Evolutionary conservation across 2,797 vertebrate species (phyloP), one percentile per base, ranked within the genome.

Genomic region (Diplodus sargus): DNA sequence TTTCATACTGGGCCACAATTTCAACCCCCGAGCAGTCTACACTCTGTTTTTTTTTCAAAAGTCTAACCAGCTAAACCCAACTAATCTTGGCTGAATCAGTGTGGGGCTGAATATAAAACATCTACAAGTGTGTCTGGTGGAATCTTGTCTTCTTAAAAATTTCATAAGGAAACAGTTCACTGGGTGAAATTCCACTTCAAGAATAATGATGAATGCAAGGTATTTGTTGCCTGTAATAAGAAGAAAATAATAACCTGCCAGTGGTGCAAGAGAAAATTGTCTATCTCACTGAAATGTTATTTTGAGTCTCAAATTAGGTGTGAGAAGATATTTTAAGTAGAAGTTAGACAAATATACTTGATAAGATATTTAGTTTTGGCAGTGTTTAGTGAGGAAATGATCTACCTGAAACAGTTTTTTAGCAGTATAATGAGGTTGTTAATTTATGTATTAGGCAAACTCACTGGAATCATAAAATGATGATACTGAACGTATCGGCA

Each of bases 1-100:
- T 66, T 78, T 53, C 78, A 56, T 65, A 45, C 23, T 22, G 48
- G 64, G 20, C 48, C n/a, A 72, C 56, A 78, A 18, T 64, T 76
- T 60, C 66, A 74, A 67, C 30, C 51, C 63, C 63, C 25, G 22
- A 75, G 66, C 43, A 47, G 57, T 78, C 58, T 58, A 18, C 1
- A 6, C 70, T 61, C n/a, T 63, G 11, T 66, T n/a, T 63, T 63
- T 80, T 80, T 67, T 47, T 63, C 70, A 3, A 4, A 28, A 28
- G 47, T 66, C 49, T 39, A 58, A 39, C 59, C 52, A 48, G 43
- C 57, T 65, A 65, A 34, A 72, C 43, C 28, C 28, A 43, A 62
- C 63, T 78, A 53, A 84, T 59, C 63, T 30, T 0, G 0, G 16
- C 15, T 58, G 15, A 69, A 68, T 56, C 14, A 11, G 1, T 43